Conservation (phyloP, 2,113 vertebrate genomes). For the Emydura subglobosa region DNA sequence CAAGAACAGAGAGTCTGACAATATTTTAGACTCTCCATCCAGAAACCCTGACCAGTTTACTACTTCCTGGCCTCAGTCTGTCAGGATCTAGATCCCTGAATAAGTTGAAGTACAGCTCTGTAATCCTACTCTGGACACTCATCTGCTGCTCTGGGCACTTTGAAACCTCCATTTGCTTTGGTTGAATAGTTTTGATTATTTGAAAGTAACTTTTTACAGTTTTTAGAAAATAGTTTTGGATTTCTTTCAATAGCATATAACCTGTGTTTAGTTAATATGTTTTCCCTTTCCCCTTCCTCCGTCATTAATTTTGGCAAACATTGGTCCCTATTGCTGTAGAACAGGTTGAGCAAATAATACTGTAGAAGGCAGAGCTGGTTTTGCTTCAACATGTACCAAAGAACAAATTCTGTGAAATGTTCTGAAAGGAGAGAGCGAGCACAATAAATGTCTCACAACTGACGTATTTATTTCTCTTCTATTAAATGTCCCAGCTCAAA, state of each 20-base stretch:
- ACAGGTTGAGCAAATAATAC: conserved; percentile 13
- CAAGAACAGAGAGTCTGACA: accelerated
- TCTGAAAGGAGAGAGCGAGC: background rate
- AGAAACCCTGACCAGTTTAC: background rate
- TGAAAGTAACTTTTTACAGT: background rate
- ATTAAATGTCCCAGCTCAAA: accelerated
- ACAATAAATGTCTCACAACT: background rate
- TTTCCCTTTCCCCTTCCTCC: background rate
- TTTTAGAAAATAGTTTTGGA: background rate
- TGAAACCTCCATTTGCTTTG: background rate
- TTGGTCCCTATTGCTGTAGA: background rate
- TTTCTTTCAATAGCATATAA: background rate
- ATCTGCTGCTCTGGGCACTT: background rate
- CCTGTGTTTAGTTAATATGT: background rate
- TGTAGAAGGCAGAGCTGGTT: conserved; percentile 26
- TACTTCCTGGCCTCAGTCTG: background rate
- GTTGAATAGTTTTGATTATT: background rate
- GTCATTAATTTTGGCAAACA: background rate
- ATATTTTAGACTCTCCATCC: background rate
- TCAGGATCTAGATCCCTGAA: background rate
- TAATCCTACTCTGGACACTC: background rate
- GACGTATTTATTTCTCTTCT: background rate
- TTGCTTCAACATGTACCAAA: background rate
- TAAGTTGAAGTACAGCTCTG: background rate
- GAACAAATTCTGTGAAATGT: background rate